Evolutionary conservation across 2,888 invertebrate genomes (phyloP).

Genomic region (Ecdyonurus torrentis): DNA sequence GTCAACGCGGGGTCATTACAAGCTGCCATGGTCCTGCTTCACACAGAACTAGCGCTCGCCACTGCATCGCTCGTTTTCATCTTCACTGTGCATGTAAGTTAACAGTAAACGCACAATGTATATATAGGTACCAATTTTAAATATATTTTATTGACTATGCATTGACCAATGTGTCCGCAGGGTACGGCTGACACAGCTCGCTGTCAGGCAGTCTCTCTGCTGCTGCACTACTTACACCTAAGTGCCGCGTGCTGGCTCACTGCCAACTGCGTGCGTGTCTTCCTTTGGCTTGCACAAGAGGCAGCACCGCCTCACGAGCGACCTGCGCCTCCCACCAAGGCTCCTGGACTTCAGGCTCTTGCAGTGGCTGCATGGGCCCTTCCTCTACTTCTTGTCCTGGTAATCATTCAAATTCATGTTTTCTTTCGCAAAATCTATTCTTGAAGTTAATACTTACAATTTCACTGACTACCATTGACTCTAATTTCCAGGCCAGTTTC

Average conservation of each 20-base stretch:
- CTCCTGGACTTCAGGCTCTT: background rate
- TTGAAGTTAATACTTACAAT: background rate
- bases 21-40: constrained; percentile 25
- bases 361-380: constrained; percentile 38
- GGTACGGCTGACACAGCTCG: constrained; percentile 42
- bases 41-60: constrained; percentile 40
- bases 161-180: constrained; percentile 27
- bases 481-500: constrained; percentile 38
- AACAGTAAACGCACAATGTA: background rate
- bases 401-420: no score
- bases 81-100: constrained; percentile 44
- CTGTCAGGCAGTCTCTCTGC: constrained; percentile 46
- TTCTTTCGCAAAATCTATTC: background rate
- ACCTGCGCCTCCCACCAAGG: background rate
- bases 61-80: constrained; percentile 44
- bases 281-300: constrained; percentile 32
- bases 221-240: constrained; percentile 51
- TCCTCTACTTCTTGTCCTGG: constrained; percentile 47
- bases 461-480: background rate
- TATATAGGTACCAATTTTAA: background rate
- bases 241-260: constrained; percentile 53
- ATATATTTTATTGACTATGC: background rate
- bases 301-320: constrained; percentile 22
- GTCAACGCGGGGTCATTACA: constrained; percentile 36
- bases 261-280: constrained; percentile 43